Percentiles rank a stretch among this genome's conserved stretches.
phyloP scores from a whole-genome alignment of 2,113 vertebrate genomes.

The Gallinago media region DNA sequence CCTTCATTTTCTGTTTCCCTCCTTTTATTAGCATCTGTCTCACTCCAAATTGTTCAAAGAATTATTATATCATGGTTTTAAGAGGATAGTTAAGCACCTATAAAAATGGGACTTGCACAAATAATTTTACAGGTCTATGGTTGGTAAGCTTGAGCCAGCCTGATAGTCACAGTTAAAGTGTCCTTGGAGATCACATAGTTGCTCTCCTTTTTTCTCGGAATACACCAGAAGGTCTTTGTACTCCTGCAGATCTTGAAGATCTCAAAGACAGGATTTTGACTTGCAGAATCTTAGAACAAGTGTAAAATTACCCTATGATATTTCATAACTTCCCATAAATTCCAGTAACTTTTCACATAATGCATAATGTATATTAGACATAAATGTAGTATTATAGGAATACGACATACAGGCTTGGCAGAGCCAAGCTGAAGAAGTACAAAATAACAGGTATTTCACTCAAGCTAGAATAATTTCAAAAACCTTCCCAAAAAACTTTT shows the following conservation, averaged over 20 bases:
- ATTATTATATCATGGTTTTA: slow-evolving; percentile 9
- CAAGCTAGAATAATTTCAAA: neutral
- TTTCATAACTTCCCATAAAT: neutral
- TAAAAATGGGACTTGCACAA: neutral
- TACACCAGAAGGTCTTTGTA: neutral
- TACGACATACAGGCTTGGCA: neutral
- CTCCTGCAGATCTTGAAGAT: neutral
- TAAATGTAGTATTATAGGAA: neutral
- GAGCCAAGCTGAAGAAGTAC: neutral
- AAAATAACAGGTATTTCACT: neutral
- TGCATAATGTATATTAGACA: neutral
- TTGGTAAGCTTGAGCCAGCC: neutral
- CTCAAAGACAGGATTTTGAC: neutral
- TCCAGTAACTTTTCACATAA: neutral
- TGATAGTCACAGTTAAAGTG: neutral
- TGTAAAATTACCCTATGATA: neutral
- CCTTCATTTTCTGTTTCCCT: neutral
- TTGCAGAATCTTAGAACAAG: neutral
- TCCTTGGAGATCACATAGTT: neutral
- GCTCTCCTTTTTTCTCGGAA: neutral
- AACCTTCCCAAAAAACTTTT: neutral
- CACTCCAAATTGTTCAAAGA: neutral
- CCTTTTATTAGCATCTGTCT: neutral
- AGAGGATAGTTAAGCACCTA: neutral
- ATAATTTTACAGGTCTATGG: neutral